Evolutionary conservation across 2,888 invertebrate species (phyloP), one percentile per base, ranked within the genome.

Genomic region (Scaptomyza flava): DNA sequence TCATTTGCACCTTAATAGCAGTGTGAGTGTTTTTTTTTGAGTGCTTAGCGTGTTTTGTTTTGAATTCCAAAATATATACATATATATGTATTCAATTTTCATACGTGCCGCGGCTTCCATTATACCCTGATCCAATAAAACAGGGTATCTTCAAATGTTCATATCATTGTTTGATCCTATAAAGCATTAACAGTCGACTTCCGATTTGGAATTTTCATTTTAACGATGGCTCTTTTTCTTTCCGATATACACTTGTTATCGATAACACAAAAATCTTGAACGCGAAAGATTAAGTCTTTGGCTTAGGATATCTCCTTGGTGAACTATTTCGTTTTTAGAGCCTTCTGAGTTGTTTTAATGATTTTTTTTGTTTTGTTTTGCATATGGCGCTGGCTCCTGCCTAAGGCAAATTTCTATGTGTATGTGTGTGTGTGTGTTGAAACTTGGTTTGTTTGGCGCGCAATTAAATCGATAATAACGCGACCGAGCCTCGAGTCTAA

Each of bases 381-480:
- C 59, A 59, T 48, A 51, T 62, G 51, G 41, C 70, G 9, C 6
- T 41, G 41, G 41, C 9, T 17, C 57, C 41, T 45, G 41, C 36
- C 60, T 68, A 61, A 41, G 57, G 42, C 56, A 31, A n/a, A 5
- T 11, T 38, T 38, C 14, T 14, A 8, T 36, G 2, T 7, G 8
- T 34, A 9, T 34, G n/a, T 6, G 2, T 23, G n/a, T 6, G 2
- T 23, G 50, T 50, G 50, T 50, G 1, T 23, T 5, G 20, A 14
- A 11, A 23, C 36, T 11, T 23, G 50, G 50, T 46, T 27, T 58
- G 60, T 46, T 47, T 41, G 20, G 46, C 59, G 52, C 73, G 59
- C 78, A 76, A 76, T 76, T 76, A 76, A 76, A 76, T 76, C 76
- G 78, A 77, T 76, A 76, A 78, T 60, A 77, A 60, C 73, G 68